Conservation (phyloP, 2,888 invertebrate genomes). For the Clistopyga incitator region DNA sequence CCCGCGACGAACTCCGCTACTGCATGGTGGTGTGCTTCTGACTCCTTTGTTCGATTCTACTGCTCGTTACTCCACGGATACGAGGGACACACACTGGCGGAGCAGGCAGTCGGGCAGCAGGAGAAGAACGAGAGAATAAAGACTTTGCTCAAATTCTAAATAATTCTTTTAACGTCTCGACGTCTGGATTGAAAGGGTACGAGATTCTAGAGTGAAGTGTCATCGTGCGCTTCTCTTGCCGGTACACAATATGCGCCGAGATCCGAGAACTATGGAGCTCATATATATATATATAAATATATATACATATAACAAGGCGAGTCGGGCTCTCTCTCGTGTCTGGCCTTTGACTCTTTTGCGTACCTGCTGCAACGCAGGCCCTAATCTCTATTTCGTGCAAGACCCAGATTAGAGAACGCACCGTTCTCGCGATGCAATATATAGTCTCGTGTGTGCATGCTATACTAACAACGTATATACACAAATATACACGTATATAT, state of each 20-base stretch:
- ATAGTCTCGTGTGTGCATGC: slow-evolving; percentile 36
- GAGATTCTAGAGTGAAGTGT: slow-evolving; percentile 33
- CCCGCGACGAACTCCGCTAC: slow-evolving; percentile 51
- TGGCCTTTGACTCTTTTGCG: slow-evolving; percentile 49
- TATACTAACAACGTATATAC: no score
- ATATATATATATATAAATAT: slow-evolving; percentile 16
- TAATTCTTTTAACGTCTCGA: slow-evolving; percentile 49
- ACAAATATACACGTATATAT: no score
- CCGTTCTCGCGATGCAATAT: slow-evolving; percentile 56
- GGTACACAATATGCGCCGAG: slow-evolving; percentile 11
- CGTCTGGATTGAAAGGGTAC: slow-evolving; percentile 43
- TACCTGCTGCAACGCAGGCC: slow-evolving; percentile 53
- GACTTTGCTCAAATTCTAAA: slow-evolving; percentile 47
- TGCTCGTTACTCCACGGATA: slow-evolving; percentile 48
- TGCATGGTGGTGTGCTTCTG: slow-evolving; percentile 19
- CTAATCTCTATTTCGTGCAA: slow-evolving; percentile 65
- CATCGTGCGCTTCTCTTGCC: slow-evolving; percentile 13
- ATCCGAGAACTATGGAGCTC: not conserved
- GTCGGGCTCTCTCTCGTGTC: slow-evolving; percentile 31
- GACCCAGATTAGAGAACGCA: slow-evolving; percentile 47
- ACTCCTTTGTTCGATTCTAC: slow-evolving; percentile 59
- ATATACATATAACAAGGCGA: not conserved
- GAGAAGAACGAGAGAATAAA: slow-evolving; percentile 4
- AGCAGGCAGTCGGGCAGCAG: not conserved
- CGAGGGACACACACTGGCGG: slow-evolving; percentile 28